These are phyloP conservation scores for Papilio dardanus DNA, from an alignment of 1,140 invertebrate genomes.

Conservation along the genomic window DNA sequence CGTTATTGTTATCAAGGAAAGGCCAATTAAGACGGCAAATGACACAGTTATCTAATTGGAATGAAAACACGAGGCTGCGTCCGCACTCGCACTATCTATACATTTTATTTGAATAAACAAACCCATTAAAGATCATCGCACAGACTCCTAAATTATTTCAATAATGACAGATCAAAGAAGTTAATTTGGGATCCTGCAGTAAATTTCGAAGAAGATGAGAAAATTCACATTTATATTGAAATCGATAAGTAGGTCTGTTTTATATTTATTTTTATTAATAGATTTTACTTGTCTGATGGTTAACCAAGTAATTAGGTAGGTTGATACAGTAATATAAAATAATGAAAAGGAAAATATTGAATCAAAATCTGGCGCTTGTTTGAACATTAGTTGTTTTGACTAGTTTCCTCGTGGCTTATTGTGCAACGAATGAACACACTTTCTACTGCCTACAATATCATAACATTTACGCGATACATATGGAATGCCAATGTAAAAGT, in stretches of 20 bases:
- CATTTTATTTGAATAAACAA: slow-evolving; percentile 5
- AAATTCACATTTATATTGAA: not conserved
- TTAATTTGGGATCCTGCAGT: not conserved
- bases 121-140: not conserved
- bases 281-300: not conserved
- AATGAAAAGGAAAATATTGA: not conserved
- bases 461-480: slow-evolving; percentile 20
- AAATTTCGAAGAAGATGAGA: not conserved
- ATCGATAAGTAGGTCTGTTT: not conserved
- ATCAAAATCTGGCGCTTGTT: not conserved
- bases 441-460: slow-evolving; percentile 20
- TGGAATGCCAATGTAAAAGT: slow-evolving; percentile 22
- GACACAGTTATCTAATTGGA: slow-evolving; percentile 17
- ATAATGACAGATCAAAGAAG: slow-evolving; percentile 18
- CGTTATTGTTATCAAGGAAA: slow-evolving; percentile 4
- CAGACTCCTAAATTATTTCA: slow-evolving; percentile 1
- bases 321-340: not conserved
- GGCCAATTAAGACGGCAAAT: slow-evolving; percentile 17
- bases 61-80: not conserved
- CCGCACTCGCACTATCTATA: not conserved
- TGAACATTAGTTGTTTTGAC: not conserved
- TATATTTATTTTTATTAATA: not conserved
- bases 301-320: not conserved
- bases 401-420: slow-evolving; percentile 2
- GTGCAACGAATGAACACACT: slow-evolving; percentile 10